A percentile compares a stretch with the other conserved stretches of the same genome.
Conservation (phyloP, 1,140 invertebrate genomes). For the Calliopsis andreniformis region DNA sequence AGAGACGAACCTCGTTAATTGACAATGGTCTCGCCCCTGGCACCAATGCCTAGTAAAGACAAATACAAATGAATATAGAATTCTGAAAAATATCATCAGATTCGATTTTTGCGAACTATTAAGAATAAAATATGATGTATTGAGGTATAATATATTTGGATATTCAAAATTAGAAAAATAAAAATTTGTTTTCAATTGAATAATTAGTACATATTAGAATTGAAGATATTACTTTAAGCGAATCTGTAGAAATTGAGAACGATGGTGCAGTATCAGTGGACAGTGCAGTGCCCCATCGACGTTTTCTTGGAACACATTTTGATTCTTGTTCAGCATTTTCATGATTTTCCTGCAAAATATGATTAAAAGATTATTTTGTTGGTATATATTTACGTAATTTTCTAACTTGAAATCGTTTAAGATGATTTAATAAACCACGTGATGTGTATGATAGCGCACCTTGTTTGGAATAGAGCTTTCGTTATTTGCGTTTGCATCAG, state of each 20-base stretch:
- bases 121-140: too few species aligned
- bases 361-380: constrained; percentile 28
- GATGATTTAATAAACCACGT: too few species aligned
- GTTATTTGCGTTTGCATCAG: constrained; percentile 53
- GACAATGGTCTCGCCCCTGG: constrained; percentile 83
- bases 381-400: not conserved
- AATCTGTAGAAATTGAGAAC: constrained; percentile 81
- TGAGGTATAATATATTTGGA: too few species aligned
- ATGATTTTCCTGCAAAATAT: constrained; percentile 73
- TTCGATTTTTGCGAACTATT: too few species aligned
- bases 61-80: constrained; percentile 8
- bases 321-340: constrained; percentile 68
- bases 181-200: not conserved
- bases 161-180: too few species aligned
- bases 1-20: constrained; percentile 79
- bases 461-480: constrained; percentile 68
- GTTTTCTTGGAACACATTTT: constrained; percentile 76
- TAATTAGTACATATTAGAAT: not conserved
- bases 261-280: constrained; percentile 74
- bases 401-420: not conserved
- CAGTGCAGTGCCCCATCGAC: constrained; percentile 79
- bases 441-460: constrained; percentile 51
- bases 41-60: constrained; percentile 78
- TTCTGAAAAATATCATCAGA: not conserved
- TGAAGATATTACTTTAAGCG: constrained; percentile 77